Evolutionary conservation across 1,140 invertebrate genomes (phyloP).

Genomic region (Sipha flava): DNA sequence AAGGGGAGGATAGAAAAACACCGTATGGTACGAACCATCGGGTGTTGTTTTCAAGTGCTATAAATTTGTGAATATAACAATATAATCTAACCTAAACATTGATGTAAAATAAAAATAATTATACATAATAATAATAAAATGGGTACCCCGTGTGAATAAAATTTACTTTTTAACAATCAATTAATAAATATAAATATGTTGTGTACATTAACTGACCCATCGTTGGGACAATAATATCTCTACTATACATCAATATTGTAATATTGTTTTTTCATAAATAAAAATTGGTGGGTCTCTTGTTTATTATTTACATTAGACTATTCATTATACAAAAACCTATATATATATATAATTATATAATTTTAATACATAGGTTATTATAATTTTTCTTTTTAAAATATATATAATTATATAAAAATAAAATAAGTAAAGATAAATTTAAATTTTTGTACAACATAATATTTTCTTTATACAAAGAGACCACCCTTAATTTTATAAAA

Average conservation of each 20-base stretch:
- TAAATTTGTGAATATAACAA: slow-evolving; percentile 30
- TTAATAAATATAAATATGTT: slow-evolving; percentile 27
- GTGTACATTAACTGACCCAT: slow-evolving; percentile 28
- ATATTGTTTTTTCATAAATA: slow-evolving; percentile 22
- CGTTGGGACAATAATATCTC: slow-evolving; percentile 1
- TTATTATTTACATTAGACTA: slow-evolving; percentile 26
- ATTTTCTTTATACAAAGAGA: slow-evolving; percentile 31
- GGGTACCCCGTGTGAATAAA: slow-evolving; percentile 30
- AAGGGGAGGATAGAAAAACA: not conserved
- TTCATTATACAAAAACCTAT: not conserved
- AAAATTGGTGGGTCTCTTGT: slow-evolving; percentile 26
- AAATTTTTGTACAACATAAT: slow-evolving; percentile 21
- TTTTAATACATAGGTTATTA: not conserved
- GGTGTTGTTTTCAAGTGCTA: not conserved
- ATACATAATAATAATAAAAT: slow-evolving; percentile 19
- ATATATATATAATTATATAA: not conserved
- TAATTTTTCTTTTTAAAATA: slow-evolving; percentile 4
- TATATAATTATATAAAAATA: slow-evolving; percentile 30
- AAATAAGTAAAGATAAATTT: slow-evolving; percentile 23
- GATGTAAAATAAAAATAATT: slow-evolving; percentile 16
- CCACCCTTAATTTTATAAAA: slow-evolving; percentile 26
- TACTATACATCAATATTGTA: slow-evolving; percentile 29
- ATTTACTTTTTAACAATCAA: slow-evolving; percentile 25
- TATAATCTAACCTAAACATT: slow-evolving; percentile 25
- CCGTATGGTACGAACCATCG: not conserved